Percentiles rank a stretch among this genome's conserved stretches.
Conservation (phyloP, 2,888 invertebrate genomes). For the Platycnemis pennipes region DNA sequence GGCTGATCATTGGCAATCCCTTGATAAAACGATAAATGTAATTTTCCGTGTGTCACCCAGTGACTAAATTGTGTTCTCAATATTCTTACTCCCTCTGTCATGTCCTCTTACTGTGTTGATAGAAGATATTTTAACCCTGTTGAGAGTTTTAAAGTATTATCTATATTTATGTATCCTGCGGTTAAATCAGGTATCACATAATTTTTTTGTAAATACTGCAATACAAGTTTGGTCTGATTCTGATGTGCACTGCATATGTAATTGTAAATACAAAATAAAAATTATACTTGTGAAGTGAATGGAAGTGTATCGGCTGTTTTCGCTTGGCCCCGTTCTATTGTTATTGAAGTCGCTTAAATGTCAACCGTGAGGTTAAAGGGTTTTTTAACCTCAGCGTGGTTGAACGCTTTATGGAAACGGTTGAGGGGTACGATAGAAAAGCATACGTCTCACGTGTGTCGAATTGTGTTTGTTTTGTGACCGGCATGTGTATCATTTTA, state of each 20-base stretch:
- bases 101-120: background rate
- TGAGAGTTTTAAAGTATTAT: background rate
- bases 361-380: too few species aligned
- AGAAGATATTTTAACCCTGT: slow-evolving; percentile 9
- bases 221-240: background rate
- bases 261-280: slow-evolving; percentile 6
- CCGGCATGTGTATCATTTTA: background rate
- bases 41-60: background rate
- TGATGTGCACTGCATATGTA: background rate
- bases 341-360: too few species aligned
- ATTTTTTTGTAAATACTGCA: background rate
- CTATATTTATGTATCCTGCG: slow-evolving; percentile 6
- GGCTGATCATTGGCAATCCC: background rate
- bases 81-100: background rate
- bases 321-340: background rate
- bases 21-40: background rate
- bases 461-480: background rate
- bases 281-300: background rate
- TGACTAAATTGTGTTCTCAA: background rate
- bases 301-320: background rate
- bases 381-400: too few species aligned
- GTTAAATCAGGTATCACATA: background rate
- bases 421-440: background rate
- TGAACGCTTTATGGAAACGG: too few species aligned
- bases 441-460: background rate